Base-by-base conservation (phyloP, 1,140 invertebrate species). In the Galleria mellonella region DNA sequence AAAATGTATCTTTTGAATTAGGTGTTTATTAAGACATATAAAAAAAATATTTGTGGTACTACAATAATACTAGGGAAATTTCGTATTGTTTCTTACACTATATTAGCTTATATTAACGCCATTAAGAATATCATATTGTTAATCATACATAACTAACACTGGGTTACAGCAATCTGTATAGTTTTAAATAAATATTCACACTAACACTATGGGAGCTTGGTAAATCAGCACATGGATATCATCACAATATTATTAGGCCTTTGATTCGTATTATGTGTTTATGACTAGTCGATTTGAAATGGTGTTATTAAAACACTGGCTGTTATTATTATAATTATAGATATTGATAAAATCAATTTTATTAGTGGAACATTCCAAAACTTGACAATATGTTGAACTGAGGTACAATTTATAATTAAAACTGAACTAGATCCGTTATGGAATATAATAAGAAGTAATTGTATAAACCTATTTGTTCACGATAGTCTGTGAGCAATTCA, bases 131-230 rank as follows among this genome's bases (percentile, higher is more conserved):
- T 32, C 28, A 33, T 33, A 5, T 32, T 43, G 41, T 27, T 42
- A 30, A 43, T 30, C 32, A 11, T 23, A 23, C 6, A 23, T 14
- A 5, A 43, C 41, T 43, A 43, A 42, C 39, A 33, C 27, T 43
- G 41, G 41, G 14, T 15, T 30, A 43, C 17, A 23, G 17, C 17
- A 23, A 23, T 23, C 2, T 23, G 17, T 23, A 23, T 23, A 23
- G 17, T 23, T 23, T 23, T 14, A 30, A 15, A 42, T 31, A 42
- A 12, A 37, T 28, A 49, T 38, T 13, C 32, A 55, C 55, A 62
- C 62, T 65, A 65, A 65, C 55, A 43, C 47, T 36, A 15, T 32
- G 28, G 63, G 66, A 55, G 67, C 67, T 71, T 70, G 57, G 52
- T 53, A 47, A 23, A 45, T 35, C 48, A 36, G 60, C 55, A 58